phyloP scores from a whole-genome alignment of 1,140 invertebrate genomes.

The Drosophila triauraria region DNA sequence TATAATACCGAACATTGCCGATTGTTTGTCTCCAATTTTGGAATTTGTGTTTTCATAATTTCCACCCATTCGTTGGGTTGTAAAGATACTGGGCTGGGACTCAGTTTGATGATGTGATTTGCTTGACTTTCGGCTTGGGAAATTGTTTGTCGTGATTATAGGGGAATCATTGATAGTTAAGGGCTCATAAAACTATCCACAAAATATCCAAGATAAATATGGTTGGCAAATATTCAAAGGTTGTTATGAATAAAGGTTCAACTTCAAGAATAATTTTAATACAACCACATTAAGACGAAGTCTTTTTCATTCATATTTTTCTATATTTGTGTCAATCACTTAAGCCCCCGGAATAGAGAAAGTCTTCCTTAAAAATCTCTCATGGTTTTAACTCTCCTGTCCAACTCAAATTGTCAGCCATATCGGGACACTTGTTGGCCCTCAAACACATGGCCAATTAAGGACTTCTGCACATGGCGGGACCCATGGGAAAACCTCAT shows the following conservation, averaged over 20 bases:
- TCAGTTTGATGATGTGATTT: slow-evolving; percentile 41
- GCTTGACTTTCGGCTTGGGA: slow-evolving; percentile 4
- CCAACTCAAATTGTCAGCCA: slow-evolving; percentile 4
- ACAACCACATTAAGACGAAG: too few relatives aligned
- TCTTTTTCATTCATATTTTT: neutral
- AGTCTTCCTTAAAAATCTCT: neutral
- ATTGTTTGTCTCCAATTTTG: slow-evolving; percentile 52
- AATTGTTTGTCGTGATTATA: slow-evolving; percentile 27
- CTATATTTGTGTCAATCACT: neutral
- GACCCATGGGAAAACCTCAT: slow-evolving; percentile 39
- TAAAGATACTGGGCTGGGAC: slow-evolving; percentile 28
- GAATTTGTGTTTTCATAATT: slow-evolving; percentile 50
- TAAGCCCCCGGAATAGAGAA: neutral
- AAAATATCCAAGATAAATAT: neutral
- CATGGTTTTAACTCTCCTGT: neutral
- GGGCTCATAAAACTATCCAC: slow-evolving; percentile 3
- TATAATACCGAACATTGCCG: slow-evolving; percentile 45
- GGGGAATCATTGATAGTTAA: neutral
- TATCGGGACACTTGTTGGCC: slow-evolving; percentile 60
- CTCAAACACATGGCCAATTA: slow-evolving; percentile 46
- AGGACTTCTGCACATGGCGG: slow-evolving; percentile 24
- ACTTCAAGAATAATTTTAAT: too few relatives aligned
- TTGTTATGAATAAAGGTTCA: too few relatives aligned
- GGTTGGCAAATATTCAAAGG: neutral
- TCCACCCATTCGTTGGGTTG: slow-evolving; percentile 28